Evolutionary conservation across 2,797 vertebrate species (phyloP), one percentile per base, ranked within the genome.

Genomic region (Acipenser ruthenus): DNA sequence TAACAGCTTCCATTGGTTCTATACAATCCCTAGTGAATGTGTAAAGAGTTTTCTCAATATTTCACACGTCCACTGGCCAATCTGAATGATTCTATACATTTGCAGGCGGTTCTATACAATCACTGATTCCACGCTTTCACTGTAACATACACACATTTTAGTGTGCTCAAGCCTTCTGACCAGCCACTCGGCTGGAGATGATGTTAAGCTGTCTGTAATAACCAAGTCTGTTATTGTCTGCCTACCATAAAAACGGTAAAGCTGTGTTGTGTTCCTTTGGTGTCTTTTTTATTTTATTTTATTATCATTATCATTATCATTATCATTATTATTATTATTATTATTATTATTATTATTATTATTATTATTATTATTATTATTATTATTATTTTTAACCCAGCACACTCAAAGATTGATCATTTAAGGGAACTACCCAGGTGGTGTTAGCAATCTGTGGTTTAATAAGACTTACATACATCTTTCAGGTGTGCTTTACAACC

Each of bases 391-490:
- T 49, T 58, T 64, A 67, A 70, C 69, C 70, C n/a, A 77, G 70
- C 66, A 64, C 78, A 78, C 75, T 71, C 75, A 51, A 72, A 86
- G 88, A 90, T 91, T 90, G 90, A 89, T 89, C 84, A 74, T 77
- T 78, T 71, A 75, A 77, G 69, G 79, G 86, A 83, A 77, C 84
- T 76, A 82, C 83, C 77, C 81, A 77, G 86, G 79, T 81, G 83
- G 78, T 88, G 82, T 85, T 84, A 83, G 85, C 86, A 89, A 89
- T 90, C 90, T 91, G 90, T 90, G 87, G 83, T 88, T 90, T 90
- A 91, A 90, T 91, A 91, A 90, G 89, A 89, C 88, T 90, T 89
- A 90, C 90, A 90, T 91, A 91, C 90, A 88, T 91, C 89, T 90
- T 90, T 88, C 90, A 91, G 90, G 90, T 91, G 90, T 89, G 88